phyloP scores from a whole-genome alignment of 92 coral and sea anemone genomes.

The Pocillopora meandrina region DNA sequence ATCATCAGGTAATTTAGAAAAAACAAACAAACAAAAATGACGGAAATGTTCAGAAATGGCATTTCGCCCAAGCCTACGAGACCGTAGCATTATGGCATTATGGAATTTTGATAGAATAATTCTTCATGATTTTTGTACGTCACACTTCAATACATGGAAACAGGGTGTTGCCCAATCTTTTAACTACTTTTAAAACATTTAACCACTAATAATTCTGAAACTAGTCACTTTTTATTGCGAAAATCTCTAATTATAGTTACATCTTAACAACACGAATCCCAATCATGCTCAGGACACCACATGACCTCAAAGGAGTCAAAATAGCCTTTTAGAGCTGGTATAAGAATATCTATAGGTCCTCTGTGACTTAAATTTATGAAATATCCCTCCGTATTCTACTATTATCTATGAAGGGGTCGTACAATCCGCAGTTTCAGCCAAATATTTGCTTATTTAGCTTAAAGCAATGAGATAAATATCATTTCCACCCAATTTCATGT shows the following conservation, averaged over 20 bases:
- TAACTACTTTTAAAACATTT: too few species aligned
- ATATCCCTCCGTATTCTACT: conserved; percentile 32
- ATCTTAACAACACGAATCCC: too few species aligned
- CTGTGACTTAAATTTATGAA: conserved; percentile 20
- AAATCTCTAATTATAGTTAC: too few species aligned
- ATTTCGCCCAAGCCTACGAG: too few species aligned
- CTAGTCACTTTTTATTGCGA: too few species aligned
- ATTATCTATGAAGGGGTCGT: conserved; percentile 29
- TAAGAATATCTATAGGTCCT: conserved; percentile 23
- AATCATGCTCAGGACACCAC: background rate
- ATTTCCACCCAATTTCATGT: background rate
- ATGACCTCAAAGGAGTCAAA: conserved; percentile 25
- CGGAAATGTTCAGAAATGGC: conserved; percentile 18
- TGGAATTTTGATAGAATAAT: too few species aligned
- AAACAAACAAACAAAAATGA: conserved; percentile 27
- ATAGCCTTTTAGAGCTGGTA: conserved; percentile 19
- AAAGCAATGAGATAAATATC: background rate
- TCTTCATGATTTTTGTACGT: too few species aligned
- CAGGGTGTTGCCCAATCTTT: too few species aligned
- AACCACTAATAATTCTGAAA: too few species aligned
- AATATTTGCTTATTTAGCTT: background rate
- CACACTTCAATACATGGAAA: too few species aligned
- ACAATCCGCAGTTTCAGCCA: conserved; percentile 36
- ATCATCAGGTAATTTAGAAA: conserved; percentile 13
- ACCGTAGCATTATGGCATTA: too few species aligned